Evolutionary conservation across 2,888 invertebrate species (phyloP).

Genomic region (Protophormia terraenovae): DNA sequence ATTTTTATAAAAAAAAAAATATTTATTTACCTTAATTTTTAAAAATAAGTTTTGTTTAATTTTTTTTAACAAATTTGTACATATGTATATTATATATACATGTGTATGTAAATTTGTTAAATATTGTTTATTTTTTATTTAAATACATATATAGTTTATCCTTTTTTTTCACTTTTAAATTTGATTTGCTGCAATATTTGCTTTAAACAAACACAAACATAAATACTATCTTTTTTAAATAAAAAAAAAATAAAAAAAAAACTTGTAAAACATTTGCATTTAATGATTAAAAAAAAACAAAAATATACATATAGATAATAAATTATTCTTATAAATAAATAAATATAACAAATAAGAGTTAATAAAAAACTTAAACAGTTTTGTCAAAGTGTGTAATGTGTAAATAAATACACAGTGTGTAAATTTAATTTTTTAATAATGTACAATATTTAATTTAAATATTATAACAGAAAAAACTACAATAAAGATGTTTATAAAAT

Average conservation of each 20-base stretch:
- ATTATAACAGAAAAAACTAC: background rate
- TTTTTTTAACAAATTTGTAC: background rate
- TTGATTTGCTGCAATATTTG: conserved; percentile 45
- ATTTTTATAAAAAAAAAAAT: background rate
- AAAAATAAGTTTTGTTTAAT: background rate
- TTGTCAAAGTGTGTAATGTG: too few relatives aligned
- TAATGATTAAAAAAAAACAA: background rate
- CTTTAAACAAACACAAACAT: conserved; percentile 24
- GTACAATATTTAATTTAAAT: conserved; percentile 34
- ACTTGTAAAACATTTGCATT: conserved; percentile 24
- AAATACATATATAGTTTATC: background rate
- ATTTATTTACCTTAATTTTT: background rate
- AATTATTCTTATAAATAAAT: conserved; percentile 7
- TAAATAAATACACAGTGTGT: background rate
- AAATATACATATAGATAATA: conserved; percentile 3
- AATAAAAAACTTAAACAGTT: background rate
- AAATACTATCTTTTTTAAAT: background rate
- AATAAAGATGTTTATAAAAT: background rate
- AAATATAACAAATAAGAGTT: background rate
- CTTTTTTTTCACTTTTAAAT: background rate
- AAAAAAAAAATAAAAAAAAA: background rate
- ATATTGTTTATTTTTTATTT: conserved; percentile 8
- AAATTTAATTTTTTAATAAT: conserved; percentile 20
- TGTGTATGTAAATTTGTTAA: background rate
- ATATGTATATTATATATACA: background rate